phyloP scores from a whole-genome alignment of 1,140 invertebrate species.

The Adelges cooleyi region DNA sequence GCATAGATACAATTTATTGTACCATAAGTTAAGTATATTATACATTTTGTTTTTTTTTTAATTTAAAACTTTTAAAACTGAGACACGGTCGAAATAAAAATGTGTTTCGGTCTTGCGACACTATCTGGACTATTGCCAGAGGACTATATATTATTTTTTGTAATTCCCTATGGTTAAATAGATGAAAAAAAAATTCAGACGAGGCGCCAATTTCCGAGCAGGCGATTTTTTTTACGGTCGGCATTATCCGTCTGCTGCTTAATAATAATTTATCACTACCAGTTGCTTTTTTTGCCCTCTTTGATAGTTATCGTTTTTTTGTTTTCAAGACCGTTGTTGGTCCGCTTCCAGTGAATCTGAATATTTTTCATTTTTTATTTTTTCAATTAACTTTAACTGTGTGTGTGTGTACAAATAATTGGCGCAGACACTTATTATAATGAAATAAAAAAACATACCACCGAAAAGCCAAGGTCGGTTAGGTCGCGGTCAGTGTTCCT shows the following conservation, averaged over 20 bases:
- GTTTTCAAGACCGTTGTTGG: background rate
- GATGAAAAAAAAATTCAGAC: background rate
- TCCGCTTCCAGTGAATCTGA: slow-evolving; percentile 2
- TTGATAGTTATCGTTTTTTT: too few relatives aligned
- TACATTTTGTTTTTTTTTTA: background rate
- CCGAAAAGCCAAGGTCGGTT: background rate
- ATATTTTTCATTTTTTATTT: background rate
- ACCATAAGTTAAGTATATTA: too few relatives aligned
- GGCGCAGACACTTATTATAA: background rate
- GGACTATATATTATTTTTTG: background rate
- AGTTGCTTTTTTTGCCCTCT: slow-evolving; percentile 12
- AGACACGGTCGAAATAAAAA: background rate
- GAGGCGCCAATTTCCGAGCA: slow-evolving; percentile 2
- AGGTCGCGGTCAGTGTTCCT: background rate
- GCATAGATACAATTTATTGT: too few relatives aligned
- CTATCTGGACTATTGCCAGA: slow-evolving; percentile 9
- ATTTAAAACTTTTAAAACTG: background rate
- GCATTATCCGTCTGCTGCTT: slow-evolving; percentile 7
- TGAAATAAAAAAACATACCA: too few relatives aligned
- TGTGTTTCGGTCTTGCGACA: slow-evolving; percentile 2
- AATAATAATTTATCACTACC: slow-evolving; percentile 24
- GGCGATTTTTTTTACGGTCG: slow-evolving; percentile 12
- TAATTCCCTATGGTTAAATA: background rate
- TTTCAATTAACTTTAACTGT: too few relatives aligned
- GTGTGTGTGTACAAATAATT: too few relatives aligned